Percentiles rank a stretch among this genome's conserved stretches.
Conservation (phyloP, 2,888 invertebrate species). For the Tillus elongatus region DNA sequence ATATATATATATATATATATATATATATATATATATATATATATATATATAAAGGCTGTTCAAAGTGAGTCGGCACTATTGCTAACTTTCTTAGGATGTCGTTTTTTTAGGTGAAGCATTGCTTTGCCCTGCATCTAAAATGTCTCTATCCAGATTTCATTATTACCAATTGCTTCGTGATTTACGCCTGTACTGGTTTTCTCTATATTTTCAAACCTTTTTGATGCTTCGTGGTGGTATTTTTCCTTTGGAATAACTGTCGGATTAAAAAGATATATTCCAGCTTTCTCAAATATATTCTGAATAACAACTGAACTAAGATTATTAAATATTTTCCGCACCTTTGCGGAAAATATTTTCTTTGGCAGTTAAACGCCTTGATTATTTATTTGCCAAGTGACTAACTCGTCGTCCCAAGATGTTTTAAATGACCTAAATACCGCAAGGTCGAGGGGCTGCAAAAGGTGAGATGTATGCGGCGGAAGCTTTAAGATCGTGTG, state of each 20-base stretch:
- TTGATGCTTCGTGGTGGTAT: conserved; percentile 13
- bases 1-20: no score
- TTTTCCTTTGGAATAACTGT: no score
- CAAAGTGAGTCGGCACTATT: no score
- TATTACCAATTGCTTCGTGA: no score
- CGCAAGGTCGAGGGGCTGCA: no score
- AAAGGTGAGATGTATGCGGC: conserved; percentile 26
- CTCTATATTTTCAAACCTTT: conserved; percentile 12
- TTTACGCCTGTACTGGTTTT: conserved; percentile 10
- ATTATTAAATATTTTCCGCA: conserved; percentile 8
- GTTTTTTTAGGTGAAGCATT: no score
- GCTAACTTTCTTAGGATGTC: no score
- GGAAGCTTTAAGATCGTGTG: conserved; percentile 30
- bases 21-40: no score
- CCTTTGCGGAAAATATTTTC: conserved; percentile 5
- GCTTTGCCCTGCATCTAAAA: no score
- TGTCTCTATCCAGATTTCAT: no score
- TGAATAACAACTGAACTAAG: conserved; percentile 7
- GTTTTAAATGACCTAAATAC: conserved; percentile 21
- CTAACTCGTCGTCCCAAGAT: conserved; percentile 12
- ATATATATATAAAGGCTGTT: no score
- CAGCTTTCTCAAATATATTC: conserved; percentile 8
- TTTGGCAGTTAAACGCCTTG: neutral
- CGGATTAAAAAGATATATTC: conserved; percentile 8
- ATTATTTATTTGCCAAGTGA: neutral